Base-by-base conservation (phyloP, 2,797 vertebrate genomes). In the Gymnoscopelus braueri region DNA sequence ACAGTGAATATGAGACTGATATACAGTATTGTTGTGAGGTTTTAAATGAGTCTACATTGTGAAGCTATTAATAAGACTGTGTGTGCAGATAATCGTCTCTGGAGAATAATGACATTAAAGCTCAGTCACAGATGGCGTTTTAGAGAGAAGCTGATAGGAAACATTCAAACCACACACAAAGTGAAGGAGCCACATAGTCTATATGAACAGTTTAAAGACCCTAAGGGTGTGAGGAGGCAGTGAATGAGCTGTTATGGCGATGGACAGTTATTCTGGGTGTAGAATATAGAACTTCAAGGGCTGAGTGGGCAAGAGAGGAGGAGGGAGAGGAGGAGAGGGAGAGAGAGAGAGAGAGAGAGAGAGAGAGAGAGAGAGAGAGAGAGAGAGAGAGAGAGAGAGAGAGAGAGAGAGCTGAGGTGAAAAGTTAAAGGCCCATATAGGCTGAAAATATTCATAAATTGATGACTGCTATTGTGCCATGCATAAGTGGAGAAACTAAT, bases 401-500 rank as follows among this genome's bases (percentile, higher is more conserved):
- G 49, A 35, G 47, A 15, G 15, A 26, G 19, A 19, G n/a, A 80
- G 72, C 26, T 29, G 26, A 32, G 39, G 6, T 9, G 8, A 39
- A 39, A 39, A 44, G 39, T 44, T 44, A 44, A 7, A 44, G 8
- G 8, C 39, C 39, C 5, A 44, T 44, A 44, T 44, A 82, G 79
- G 12, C 52, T 49, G 57, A 72, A 70, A 61, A 61, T 80, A 65
- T 82, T 81, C 74, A 76, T 64, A 84, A 83, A 82, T 58, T 82
- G 74, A 75, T 72, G 76, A 63, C 69, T 72, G 63, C 74, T 74
- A 60, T 78, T 78, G 61, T 69, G 50, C 68, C 65, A 63, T 56
- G 62, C 51, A 44, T 69, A 69, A 77, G 72, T 60, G 71, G 62
- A 68, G 69, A 78, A 78, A 82, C 67, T 75, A 79, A 85, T 29